These are phyloP conservation scores for Apis mellifera DNA, from an alignment of 1,140 invertebrate genomes.

Conservation along the genomic window Amel_HAv3.1 CM009945.2:1658501-1659000, in stretches of 20 bases:
- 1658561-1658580: no score
- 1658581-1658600: no score
- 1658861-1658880: conserved; percentile 1
- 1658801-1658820: conserved; percentile 62
- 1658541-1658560: no score
- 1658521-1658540: no score
- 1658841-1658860: conserved; percentile 47
- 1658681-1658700: neutral
- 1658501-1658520: no score
- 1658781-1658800: conserved; percentile 62
- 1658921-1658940: conserved; percentile 33
- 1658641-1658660: neutral
- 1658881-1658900: conserved; percentile 37
- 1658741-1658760: neutral
- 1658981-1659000: conserved; percentile 14
- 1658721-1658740: conserved; percentile 32
- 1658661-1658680: neutral
- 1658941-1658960: conserved; percentile 39
- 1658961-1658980: conserved; percentile 26
- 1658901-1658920: conserved; percentile 60
- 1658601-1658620: neutral
- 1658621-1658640: neutral
- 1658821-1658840: conserved; percentile 36
- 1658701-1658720: conserved; percentile 1
- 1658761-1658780: conserved; percentile 58